Base-by-base conservation (phyloP, 2,113 vertebrate genomes). In the Pelobates fuscus region DNA sequence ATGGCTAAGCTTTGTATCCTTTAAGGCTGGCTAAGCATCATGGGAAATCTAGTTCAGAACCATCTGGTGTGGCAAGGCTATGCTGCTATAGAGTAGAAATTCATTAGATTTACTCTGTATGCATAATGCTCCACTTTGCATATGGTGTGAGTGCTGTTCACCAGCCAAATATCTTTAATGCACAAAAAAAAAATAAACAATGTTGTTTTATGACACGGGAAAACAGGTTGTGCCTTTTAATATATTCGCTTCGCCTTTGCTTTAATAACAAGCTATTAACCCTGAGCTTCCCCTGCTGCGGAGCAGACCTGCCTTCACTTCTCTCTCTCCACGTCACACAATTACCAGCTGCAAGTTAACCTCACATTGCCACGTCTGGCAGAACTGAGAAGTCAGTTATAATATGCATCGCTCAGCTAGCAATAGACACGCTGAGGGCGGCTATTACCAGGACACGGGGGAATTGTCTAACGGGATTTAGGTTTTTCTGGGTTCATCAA, bases 231-330 rank as follows among this genome's bases (percentile, higher is more conserved):
- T 37, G 32, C 5, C 15, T 49, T 49, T 49, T 49, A 49, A 49
- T 49, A 49, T 17, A 49, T 49, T 14, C 44, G 15, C 15, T 17
- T 14, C 15, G 44, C 44, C 44, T 17, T 18, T 49, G 44, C 44
- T 49, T 49, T 49, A 49, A 49, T 49, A 49, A 49, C 44, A 49
- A 49, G 44, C 15, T 15, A 49, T 49, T 49, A 49, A 49, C 44
- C 44, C 44, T 18, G 44, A 49, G 44, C 44, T 14, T 49, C 44
- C 2, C 44, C 44, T 49, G 44, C 17, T 49, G 44, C 15, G 44
- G 15, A 49, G 44, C 44, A 49, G 44, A 49, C 44, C 44, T 49
- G 10, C 44, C 44, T 15, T 49, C 44, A 17, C 44, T 12, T 17
- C 5, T 49, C 44, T 17, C 44, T 18, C 44, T 18, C 12, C 17